Evolutionary conservation across 1,140 invertebrate species (phyloP).

Genomic region (Chrysoperla carnea): DNA sequence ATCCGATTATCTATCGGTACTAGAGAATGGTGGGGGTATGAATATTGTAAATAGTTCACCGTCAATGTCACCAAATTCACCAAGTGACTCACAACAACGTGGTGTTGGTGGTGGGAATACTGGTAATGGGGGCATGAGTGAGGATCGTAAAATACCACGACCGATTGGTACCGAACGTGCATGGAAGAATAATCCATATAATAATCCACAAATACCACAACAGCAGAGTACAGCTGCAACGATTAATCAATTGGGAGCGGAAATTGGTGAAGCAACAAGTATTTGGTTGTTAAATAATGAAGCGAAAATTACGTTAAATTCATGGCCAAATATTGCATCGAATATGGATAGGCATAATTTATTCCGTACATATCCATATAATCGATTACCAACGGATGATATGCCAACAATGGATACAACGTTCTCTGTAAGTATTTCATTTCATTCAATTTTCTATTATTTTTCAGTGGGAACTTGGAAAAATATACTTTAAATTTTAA

Average conservation of each 20-base stretch:
- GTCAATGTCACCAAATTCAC: constrained; percentile 38
- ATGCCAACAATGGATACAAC: not conserved
- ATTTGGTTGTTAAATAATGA: constrained; percentile 38
- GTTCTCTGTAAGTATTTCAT: not conserved
- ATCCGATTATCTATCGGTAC: constrained; percentile 28
- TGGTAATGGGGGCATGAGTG: constrained; percentile 13
- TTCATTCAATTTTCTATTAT: too few species aligned
- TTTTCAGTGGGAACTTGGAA: too few species aligned
- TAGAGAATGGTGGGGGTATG: constrained; percentile 29
- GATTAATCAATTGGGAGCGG: constrained; percentile 16
- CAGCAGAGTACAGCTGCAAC: constrained; percentile 17
- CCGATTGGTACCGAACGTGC: constrained; percentile 61
- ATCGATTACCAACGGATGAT: constrained; percentile 6
- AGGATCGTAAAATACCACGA: constrained; percentile 52
- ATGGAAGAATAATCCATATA: constrained; percentile 36
- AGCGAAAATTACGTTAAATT: constrained; percentile 19
- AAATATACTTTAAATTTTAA: too few species aligned
- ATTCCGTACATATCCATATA: constrained; percentile 20
- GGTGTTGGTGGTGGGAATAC: constrained; percentile 20
- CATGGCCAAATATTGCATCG: constrained; percentile 19
- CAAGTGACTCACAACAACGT: constrained; percentile 16
- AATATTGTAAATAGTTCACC: constrained; percentile 27
- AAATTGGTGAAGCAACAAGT: constrained; percentile 26
- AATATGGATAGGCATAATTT: constrained; percentile 21
- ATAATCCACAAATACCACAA: constrained; percentile 11